Conservation (phyloP, 2,113 vertebrate genomes). For the Elachura formosa region DNA sequence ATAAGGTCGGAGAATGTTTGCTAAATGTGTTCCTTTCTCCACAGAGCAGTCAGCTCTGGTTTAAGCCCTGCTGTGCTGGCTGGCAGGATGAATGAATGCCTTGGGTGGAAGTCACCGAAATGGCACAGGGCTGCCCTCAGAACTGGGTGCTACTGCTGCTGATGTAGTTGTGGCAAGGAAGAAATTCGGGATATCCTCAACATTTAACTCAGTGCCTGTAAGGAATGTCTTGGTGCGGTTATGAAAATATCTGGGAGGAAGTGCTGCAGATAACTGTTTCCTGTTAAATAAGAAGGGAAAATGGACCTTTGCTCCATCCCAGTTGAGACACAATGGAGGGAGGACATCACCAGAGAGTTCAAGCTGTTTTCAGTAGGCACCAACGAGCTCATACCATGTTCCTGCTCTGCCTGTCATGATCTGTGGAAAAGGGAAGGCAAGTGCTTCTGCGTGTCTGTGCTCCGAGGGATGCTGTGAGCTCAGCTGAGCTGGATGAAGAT, state of each 20-base stretch:
- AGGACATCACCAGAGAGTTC: not conserved
- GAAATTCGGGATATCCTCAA: not conserved
- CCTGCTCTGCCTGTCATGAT: rapidly evolving
- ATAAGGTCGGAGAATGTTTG: not conserved
- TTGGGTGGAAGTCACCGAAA: not conserved
- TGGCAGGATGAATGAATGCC: rapidly evolving
- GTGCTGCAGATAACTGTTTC: conserved; percentile 21
- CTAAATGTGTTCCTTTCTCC: not conserved
- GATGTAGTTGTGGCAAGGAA: not conserved
- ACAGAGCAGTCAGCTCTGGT: not conserved
- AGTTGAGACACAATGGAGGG: conserved; percentile 15
- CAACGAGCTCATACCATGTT: not conserved
- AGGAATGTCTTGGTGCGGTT: not conserved
- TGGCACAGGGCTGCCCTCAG: not conserved
- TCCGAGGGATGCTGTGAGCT: not conserved
- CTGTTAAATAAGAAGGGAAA: not conserved
- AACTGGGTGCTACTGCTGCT: not conserved
- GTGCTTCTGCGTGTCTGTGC: not conserved
- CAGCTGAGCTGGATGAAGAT: not conserved
- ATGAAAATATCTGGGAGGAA: conserved; percentile 29
- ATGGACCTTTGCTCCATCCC: conserved; percentile 32
- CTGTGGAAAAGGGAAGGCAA: not conserved
- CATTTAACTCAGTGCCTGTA: not conserved
- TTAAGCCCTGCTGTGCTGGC: not conserved
- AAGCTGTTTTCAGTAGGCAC: not conserved